Evolutionary conservation across 2,113 vertebrate genomes (phyloP), one percentile per base, ranked within the genome.

Genomic region (Gavia stellata): DNA sequence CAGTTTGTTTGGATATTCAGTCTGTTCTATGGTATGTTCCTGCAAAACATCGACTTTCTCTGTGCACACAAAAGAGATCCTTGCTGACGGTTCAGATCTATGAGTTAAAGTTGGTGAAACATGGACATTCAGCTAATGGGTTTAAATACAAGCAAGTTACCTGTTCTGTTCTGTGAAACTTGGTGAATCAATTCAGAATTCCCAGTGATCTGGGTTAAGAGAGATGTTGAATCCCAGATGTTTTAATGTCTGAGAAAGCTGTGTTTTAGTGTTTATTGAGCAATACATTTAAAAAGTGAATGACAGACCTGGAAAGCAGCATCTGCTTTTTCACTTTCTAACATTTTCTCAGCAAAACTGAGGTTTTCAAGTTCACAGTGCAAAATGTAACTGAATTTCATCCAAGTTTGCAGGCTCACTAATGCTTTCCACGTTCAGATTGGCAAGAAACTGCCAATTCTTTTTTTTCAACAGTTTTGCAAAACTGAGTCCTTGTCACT

Each of bases 241-340:
- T 96, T 96, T 62, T 42, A 92, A 73, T 81, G 94, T 91, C 92
- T 90, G 81, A 95, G 81, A 92, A 94, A 88, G 55, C 71, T 78
- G 79, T 73, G 72, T 86, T 96, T 95, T 91, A 78, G 81, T 66
- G 62, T 86, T 94, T 95, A 94, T 90, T 91, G 94, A 90, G 89
- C 96, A 91, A 91, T 92, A 63, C 52, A 18, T 95, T 86, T 66
- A 42, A 95, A 88, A 97, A 96, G 89, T 96, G 97, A 97, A 66
- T 96, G 96, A 96, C 96, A 96, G 96, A 96, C 84, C 96, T 95
- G 91, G 96, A 97, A 97, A 96, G 95, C 94, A 96, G 95, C 89
- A 96, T 88, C 96, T 97, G 97, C 84, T 93, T 96, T 96, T 95
- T 77, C 38, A 90, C 89, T 96, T 92, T 82, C 87, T 93, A 96